A percentile compares a stretch with the other conserved stretches of the same genome.
Conservation (phyloP, 2,797 vertebrate genomes). For the Peromyscus aztecus region DNA sequence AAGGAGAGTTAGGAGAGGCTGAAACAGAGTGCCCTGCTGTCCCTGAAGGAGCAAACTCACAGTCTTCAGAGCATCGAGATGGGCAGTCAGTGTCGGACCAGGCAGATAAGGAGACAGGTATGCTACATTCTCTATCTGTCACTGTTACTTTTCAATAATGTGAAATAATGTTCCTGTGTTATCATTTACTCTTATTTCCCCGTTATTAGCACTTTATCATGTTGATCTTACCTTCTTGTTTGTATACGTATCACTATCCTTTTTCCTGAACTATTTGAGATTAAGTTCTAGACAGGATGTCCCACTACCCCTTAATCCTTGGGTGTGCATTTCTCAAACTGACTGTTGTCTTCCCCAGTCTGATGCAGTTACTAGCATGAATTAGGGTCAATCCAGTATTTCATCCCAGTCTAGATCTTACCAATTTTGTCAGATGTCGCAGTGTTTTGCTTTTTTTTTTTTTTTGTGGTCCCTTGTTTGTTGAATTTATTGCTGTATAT, state of each 20-base stretch:
- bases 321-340: constrained; percentile 46
- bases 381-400: background rate
- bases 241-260: background rate
- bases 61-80: constrained; percentile 86
- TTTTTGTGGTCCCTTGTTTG: background rate
- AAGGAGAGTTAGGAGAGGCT: constrained; percentile 92
- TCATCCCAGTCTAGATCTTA: background rate
- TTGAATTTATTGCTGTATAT: background rate
- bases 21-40: constrained; percentile 81
- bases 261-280: constrained; percentile 49
- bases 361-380: background rate
- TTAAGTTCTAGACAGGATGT: constrained; percentile 25
- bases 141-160: constrained; percentile 49
- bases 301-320: background rate
- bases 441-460: background rate
- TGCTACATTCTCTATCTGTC: constrained; percentile 51
- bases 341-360: background rate
- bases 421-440: background rate
- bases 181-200: background rate
- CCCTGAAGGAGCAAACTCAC: constrained; percentile 82
- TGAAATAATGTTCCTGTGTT: background rate
- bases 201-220: background rate
- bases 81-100: constrained; percentile 86
- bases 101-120: constrained; percentile 92
- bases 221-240: constrained; percentile 1